phyloP scores from a whole-genome alignment of 2,888 invertebrate genomes.

The Dusona sp. region DNA sequence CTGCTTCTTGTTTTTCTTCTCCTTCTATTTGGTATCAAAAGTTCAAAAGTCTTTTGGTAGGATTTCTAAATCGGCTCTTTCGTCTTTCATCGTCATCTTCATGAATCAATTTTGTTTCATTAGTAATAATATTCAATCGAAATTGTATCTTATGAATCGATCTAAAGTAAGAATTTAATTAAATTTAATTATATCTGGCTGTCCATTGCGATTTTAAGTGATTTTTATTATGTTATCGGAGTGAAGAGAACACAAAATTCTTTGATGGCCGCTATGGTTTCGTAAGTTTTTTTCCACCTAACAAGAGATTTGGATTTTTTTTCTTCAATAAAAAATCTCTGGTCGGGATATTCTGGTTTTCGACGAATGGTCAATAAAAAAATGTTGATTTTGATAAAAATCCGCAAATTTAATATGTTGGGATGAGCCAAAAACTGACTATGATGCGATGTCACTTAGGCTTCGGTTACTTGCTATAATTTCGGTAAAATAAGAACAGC shows the following conservation, averaged over 20 bases:
- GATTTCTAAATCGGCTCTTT: conserved; percentile 39
- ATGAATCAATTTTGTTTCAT: conserved; percentile 17
- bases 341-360: too few species aligned
- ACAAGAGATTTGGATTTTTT: not conserved
- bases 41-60: conserved; percentile 44
- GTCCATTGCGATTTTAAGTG: not conserved
- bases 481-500: conserved; percentile 42
- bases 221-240: not conserved
- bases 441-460: conserved; percentile 48
- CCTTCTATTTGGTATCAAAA: conserved; percentile 37
- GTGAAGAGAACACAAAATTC: not conserved
- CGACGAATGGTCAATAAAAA: not conserved
- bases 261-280: not conserved
- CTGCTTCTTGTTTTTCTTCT: conserved; percentile 22
- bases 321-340: too few species aligned
- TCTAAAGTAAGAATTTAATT: not conserved
- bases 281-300: not conserved
- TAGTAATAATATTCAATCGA: not conserved
- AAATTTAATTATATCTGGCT: not conserved
- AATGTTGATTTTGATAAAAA: conserved; percentile 20
- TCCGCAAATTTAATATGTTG: conserved; percentile 3
- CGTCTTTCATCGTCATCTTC: not conserved
- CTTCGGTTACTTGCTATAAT: conserved; percentile 16
- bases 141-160: not conserved
- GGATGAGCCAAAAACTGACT: conserved; percentile 55